Evolutionary conservation across 2,888 invertebrate species (phyloP).

Genomic region (Caenorhabditis virilis): DNA sequence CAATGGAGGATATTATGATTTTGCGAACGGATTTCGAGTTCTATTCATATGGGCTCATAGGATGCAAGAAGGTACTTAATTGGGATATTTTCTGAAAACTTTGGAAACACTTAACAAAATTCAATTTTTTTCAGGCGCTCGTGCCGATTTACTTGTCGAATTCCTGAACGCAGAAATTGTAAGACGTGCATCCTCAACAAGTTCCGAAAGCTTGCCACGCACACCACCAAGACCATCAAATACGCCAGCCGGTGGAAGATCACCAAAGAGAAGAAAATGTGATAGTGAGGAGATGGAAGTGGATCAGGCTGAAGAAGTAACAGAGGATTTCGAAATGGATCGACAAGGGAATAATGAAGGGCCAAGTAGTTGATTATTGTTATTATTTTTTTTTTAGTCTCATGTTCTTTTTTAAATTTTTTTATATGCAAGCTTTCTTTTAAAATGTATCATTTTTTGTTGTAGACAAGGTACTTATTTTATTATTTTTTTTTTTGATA

Average conservation of each 20-base stretch:
- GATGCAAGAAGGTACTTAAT: too few species aligned
- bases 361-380: background rate
- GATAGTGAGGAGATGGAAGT: slow-evolving; percentile 7
- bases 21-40: too few species aligned
- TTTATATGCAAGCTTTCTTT: background rate
- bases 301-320: slow-evolving; percentile 3
- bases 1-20: too few species aligned
- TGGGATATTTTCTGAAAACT: too few species aligned
- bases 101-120: too few species aligned
- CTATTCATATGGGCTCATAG: too few species aligned
- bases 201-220: background rate
- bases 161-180: too few species aligned
- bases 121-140: too few species aligned
- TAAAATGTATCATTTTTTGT: background rate
- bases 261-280: slow-evolving; percentile 3
- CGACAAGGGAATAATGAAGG: background rate
- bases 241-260: background rate
- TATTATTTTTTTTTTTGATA: too few species aligned
- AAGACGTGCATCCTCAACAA: background rate
- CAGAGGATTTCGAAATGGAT: background rate
- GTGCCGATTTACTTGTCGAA: too few species aligned
- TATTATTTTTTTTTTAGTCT: background rate
- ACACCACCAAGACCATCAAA: background rate
- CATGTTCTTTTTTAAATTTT: background rate
- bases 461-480: too few species aligned